Percentiles rank a stretch among this genome's conserved stretches.
These are phyloP conservation scores for Gadopsis marmoratus DNA, from an alignment of 2,797 vertebrate genomes.

Conservation along the genomic window DNA sequence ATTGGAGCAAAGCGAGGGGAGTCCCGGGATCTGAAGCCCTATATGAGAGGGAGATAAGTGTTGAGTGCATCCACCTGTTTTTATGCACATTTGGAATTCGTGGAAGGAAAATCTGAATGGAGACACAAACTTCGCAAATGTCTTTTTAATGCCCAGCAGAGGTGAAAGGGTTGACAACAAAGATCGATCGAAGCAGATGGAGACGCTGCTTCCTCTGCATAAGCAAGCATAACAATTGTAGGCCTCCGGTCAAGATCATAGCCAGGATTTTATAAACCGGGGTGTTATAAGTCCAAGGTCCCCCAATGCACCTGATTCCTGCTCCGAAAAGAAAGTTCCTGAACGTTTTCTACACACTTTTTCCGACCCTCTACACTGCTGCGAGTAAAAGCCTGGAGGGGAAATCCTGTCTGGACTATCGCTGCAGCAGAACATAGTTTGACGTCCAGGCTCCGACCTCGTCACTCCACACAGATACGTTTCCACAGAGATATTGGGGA, in stretches of 20 bases:
- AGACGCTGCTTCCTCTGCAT: too few species aligned
- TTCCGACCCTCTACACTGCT: too few species aligned
- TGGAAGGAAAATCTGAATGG: neutral
- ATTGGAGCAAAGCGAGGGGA: neutral
- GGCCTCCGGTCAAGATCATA: neutral
- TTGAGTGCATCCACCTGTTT: neutral
- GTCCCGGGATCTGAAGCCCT: slow-evolving; percentile 13
- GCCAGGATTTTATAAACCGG: neutral
- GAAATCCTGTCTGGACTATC: neutral
- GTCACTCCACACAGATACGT: too few species aligned
- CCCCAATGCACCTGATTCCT: neutral
- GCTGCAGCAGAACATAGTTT: too few species aligned
- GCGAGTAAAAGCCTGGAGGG: too few species aligned
- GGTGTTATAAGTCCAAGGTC: neutral
- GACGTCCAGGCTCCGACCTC: too few species aligned
- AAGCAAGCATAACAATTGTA: too few species aligned
- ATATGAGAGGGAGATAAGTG: neutral
- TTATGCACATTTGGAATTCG: neutral
- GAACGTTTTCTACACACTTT: too few species aligned
- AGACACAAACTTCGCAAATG: neutral
- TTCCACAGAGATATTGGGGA: too few species aligned
- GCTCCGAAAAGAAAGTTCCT: neutral
- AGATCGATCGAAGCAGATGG: too few species aligned
- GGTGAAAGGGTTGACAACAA: neutral
- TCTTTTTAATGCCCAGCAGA: neutral